These are phyloP conservation scores for Microdon myrmicae DNA, from an alignment of 2,888 invertebrate genomes.

Conservation along the genomic window DNA sequence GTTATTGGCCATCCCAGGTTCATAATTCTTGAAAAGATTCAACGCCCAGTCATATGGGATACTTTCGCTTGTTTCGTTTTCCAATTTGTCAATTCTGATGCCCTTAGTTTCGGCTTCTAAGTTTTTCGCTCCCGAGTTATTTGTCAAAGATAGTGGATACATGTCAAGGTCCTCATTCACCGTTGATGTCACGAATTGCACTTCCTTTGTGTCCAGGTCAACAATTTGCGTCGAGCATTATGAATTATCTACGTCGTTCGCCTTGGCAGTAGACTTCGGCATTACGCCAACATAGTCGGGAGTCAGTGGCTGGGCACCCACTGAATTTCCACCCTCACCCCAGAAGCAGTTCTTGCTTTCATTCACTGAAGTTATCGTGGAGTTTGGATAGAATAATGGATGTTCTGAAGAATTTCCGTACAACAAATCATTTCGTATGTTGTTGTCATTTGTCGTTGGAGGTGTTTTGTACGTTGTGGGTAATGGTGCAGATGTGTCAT, in stretches of 20 bases:
- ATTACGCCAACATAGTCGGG: conserved; percentile 61
- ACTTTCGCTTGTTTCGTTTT: conserved; percentile 78
- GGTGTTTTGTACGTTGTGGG: neutral
- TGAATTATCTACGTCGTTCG: conserved; percentile 51
- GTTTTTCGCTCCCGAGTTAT: neutral
- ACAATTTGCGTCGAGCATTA: conserved; percentile 63
- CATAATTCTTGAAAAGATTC: conserved; percentile 84
- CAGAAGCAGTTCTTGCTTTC: conserved; percentile 5
- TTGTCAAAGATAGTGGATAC: conserved; percentile 10
- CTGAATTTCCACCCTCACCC: conserved; percentile 15
- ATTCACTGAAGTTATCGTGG: neutral
- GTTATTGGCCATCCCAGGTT: conserved; percentile 88
- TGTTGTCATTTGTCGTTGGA: conserved; percentile 4
- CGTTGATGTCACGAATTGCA: conserved; percentile 64
- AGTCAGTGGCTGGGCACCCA: conserved; percentile 51
- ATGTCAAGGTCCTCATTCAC: conserved; percentile 53
- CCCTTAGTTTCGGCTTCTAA: conserved; percentile 15
- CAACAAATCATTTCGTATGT: no score
- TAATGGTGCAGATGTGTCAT: no score
- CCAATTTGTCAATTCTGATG: no score
- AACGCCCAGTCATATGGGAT: conserved; percentile 91
- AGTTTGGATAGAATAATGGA: neutral
- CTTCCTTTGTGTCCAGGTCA: conserved; percentile 66
- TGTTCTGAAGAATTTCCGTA: no score
- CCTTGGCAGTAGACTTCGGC: conserved; percentile 54